A percentile compares a stretch with the other conserved stretches of the same genome.
phyloP scores from a whole-genome alignment of 2,113 vertebrate species.

The Erythrolamprus reginae region DNA sequence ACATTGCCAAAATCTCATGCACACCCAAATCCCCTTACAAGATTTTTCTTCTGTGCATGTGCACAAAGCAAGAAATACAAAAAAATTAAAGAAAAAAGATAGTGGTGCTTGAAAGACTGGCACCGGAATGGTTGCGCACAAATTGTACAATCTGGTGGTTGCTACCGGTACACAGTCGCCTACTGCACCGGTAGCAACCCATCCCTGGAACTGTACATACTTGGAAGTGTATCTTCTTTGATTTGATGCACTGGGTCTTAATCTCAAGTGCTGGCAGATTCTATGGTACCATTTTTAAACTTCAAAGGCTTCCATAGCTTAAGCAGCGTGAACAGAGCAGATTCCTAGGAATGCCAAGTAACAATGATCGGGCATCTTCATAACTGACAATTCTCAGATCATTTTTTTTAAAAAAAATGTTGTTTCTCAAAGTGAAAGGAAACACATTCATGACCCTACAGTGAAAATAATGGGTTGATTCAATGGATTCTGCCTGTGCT shows the following conservation, averaged over 20 bases:
- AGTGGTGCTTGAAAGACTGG: no score
- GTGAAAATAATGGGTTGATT: constrained; percentile 46
- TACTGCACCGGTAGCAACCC: no score
- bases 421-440: constrained; percentile 63
- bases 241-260: constrained; percentile 75
- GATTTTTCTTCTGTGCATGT: no score
- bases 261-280: constrained; percentile 70
- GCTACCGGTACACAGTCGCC: no score
- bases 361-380: constrained; percentile 58
- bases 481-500: constrained; percentile 40
- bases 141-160: no score
- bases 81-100: no score
- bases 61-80: no score
- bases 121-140: no score
- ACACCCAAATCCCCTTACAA: no score
- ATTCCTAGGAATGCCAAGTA: constrained; percentile 52
- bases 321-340: constrained; percentile 50
- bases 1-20: no score
- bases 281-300: constrained; percentile 55
- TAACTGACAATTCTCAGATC: constrained; percentile 57
- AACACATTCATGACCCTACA: not conserved
- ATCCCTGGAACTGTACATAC: constrained; percentile 50
- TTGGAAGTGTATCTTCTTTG: constrained; percentile 61
- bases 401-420: constrained; percentile 55
- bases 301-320: constrained; percentile 65